These are phyloP conservation scores for Philereme vetulata DNA, from an alignment of 2,888 invertebrate species.

Conservation along the genomic window DNA sequence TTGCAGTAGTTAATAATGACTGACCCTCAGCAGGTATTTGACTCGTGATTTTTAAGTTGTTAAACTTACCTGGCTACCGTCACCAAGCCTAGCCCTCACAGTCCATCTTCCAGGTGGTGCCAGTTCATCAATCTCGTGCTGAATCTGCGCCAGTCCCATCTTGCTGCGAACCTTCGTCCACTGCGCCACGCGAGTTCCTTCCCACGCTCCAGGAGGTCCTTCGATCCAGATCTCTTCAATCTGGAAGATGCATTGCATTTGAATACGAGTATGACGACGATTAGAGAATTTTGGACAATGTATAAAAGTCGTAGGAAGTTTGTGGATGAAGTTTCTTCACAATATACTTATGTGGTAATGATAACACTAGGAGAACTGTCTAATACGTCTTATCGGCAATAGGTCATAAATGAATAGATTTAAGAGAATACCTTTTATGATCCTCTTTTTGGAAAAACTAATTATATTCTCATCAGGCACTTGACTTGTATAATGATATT, in stretches of 20 bases:
- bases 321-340: no score
- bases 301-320: background rate
- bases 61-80: slow-evolving; percentile 66
- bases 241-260: slow-evolving; percentile 53
- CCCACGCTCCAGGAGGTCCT: slow-evolving; percentile 84
- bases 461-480: no score
- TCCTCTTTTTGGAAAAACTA: no score
- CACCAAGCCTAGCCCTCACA: slow-evolving; percentile 59
- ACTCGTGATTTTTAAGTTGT: no score
- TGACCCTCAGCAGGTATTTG: no score
- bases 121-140: slow-evolving; percentile 72
- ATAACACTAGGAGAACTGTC: no score
- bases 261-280: background rate
- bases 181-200: slow-evolving; percentile 83
- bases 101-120: slow-evolving; percentile 70
- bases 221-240: slow-evolving; percentile 86
- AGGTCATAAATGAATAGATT: no score
- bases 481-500: no score
- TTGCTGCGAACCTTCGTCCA: slow-evolving; percentile 85
- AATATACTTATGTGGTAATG: no score
- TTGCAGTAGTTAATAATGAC: no score
- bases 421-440: no score
- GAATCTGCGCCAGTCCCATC: slow-evolving; percentile 84
- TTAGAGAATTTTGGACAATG: background rate
- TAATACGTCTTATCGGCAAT: no score